Evolutionary conservation across 2,888 invertebrate genomes (phyloP), one percentile per base, ranked within the genome.

Genomic region (Tetranychus piercei): DNA sequence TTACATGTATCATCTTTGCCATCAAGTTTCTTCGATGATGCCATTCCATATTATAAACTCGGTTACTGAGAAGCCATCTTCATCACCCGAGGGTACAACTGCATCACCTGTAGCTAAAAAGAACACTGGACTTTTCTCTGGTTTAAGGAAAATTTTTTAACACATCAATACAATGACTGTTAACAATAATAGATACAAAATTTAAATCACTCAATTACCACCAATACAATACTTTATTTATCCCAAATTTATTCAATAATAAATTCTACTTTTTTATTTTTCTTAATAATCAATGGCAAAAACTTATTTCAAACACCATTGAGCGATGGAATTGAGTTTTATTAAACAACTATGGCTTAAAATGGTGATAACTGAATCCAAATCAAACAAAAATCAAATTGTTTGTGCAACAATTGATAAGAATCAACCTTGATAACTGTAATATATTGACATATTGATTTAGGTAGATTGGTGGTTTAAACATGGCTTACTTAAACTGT

Each of bases 1-100:
- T 23, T 69, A n/a, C n/a, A n/a, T n/a, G n/a, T n/a, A 11, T 20
- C 69, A 69, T 69, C 69, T 23, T 20, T 69, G 69, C 69, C 69
- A 20, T 22, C 34, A 23, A 69, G 69, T 23, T 69, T 69, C 34
- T 69, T 23, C 34, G 69, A 69, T 69, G 34, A 20, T 69, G 69
- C 20, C 34, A 23, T 23, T 69, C 69, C 34, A 23, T 23, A 69
- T 69, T 69, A 23, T 23, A 69, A 23, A 55, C 15, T 15, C 55
- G 55, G 55, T 55, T 15, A 55, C 55, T 15, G 55, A 55, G 55
- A 55, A 55, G 55, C 55, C 55, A 9, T 15, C 55, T 15, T 55
- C 55, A 15, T 55, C 55, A 9, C 9, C 55, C 55, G 55, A 55
- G 15, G 55, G 55, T 55, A 55, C 55, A 55, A 55, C 55, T 55